Evolutionary conservation across 2,113 vertebrate species (phyloP).

Genomic region (Setophaga coronata): DNA sequence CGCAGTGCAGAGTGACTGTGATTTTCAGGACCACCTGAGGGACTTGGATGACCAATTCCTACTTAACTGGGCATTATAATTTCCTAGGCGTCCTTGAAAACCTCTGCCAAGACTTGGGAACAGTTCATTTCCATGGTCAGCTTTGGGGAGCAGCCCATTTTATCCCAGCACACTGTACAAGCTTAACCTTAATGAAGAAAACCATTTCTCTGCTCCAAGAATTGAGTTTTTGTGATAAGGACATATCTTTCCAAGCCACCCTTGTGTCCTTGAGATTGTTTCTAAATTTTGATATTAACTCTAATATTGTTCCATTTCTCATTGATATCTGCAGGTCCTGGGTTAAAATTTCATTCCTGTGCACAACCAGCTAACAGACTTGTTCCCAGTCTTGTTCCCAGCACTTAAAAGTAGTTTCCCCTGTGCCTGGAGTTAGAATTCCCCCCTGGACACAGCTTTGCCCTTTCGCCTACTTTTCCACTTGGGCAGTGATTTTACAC

Average conservation of each 20-base stretch:
- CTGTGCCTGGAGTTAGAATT: not conserved
- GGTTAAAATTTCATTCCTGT: not conserved
- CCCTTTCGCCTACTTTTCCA: not conserved
- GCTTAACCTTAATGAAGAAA: not conserved
- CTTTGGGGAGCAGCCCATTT: not conserved
- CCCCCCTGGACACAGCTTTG: not conserved
- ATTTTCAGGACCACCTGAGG: not conserved
- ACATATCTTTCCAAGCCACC: not conserved
- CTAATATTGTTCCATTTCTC: not conserved
- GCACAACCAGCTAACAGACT: not conserved
- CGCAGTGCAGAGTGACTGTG: not conserved
- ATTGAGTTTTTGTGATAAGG: not conserved
- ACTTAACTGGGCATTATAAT: not conserved
- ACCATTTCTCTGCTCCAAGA: not conserved
- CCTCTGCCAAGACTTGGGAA: not conserved
- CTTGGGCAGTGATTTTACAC: slow-evolving; percentile 15
- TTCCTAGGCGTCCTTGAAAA: not conserved
- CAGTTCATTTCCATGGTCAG: not conserved
- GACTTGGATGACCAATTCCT: not conserved
- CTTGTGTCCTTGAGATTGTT: not conserved
- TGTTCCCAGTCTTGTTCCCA: not conserved
- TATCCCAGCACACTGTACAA: not conserved
- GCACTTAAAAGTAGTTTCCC: not conserved
- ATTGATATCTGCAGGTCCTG: not conserved
- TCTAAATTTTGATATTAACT: not conserved